A percentile compares a stretch with the other conserved stretches of the same genome.
phyloP scores from a whole-genome alignment of 2,113 vertebrate species.

The Psilopsiagon aurifrons region DNA sequence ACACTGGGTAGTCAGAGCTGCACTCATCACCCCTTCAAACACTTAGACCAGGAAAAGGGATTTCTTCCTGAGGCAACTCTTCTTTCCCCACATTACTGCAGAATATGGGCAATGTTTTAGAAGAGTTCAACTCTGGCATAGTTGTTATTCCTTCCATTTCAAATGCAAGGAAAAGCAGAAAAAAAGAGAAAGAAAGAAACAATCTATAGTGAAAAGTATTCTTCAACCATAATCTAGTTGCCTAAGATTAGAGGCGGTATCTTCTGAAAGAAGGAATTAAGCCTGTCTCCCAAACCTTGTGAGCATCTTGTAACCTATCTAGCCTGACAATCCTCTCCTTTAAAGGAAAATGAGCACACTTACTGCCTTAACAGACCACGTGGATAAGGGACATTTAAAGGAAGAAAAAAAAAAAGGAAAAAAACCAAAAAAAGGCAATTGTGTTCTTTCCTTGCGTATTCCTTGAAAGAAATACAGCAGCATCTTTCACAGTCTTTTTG shows the following conservation, averaged over 20 bases:
- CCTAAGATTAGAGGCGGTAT: not conserved
- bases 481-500: not conserved
- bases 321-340: fast-evolving
- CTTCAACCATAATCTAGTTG: not conserved
- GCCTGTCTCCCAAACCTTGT: not conserved
- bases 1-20: not conserved
- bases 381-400: not conserved
- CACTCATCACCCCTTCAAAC: not conserved
- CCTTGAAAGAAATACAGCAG: not conserved
- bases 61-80: not conserved
- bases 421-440: not conserved
- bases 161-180: not conserved
- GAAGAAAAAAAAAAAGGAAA: not conserved
- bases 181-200: not conserved
- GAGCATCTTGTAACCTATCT: not conserved
- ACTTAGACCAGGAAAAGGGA: not conserved
- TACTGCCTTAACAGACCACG: not conserved
- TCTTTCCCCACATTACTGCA: not conserved
- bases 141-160: not conserved
- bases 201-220: not conserved
- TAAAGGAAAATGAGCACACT: not conserved
- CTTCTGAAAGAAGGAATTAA: not conserved
- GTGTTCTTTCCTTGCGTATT: not conserved
- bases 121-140: not conserved
- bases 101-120: not conserved